Base-by-base conservation (phyloP, 2,797 vertebrate genomes). In the Protonibea diacanthus region DNA sequence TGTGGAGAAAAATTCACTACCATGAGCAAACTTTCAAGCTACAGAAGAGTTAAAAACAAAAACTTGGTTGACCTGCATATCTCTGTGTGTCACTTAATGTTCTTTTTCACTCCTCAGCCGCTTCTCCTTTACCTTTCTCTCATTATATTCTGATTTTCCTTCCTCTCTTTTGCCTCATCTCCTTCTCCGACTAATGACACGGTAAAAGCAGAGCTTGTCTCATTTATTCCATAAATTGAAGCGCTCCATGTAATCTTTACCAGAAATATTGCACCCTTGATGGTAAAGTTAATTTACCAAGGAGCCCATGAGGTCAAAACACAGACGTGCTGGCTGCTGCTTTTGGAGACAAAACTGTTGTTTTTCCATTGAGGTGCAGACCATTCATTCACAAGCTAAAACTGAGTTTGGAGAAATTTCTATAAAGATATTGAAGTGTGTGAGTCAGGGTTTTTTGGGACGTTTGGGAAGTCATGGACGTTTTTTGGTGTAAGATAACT, bases 201-300 rank as follows among this genome's bases (percentile, higher is more conserved):
- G 15, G 29, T 40, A 65, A 86, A 83, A 83, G 59, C 45, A 47
- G 47, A 70, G 66, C 57, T 83, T 17, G 29, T 77, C 72, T 82
- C 71, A 88, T 86, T 89, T 86, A 71, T 80, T 73, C 25, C 1
- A 20, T 69, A 78, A 88, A 89, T 71, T 74, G 55, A 76, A 68
- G 58, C 14, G 17, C 76, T 74, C 71, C 18, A 0, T 56, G 68
- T 66, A 51, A 68, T 83, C 82, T 76, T 80, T 56, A 73, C 15
- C 58, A 82, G 77, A 80, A 65, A 78, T 75, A 71, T 58, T 76
- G 25, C 51, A 63, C 62, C 76, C 59, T 76, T 71, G 75, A 86
- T 81, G 45, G 70, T 55, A 21, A 76, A 88, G 76, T 88, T 83
- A 87, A 86, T 90, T 81, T 83, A 81, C 69, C 71, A 57, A 62